phyloP scores from a whole-genome alignment of 2,888 invertebrate genomes.

The Seira sanloemensis region DNA sequence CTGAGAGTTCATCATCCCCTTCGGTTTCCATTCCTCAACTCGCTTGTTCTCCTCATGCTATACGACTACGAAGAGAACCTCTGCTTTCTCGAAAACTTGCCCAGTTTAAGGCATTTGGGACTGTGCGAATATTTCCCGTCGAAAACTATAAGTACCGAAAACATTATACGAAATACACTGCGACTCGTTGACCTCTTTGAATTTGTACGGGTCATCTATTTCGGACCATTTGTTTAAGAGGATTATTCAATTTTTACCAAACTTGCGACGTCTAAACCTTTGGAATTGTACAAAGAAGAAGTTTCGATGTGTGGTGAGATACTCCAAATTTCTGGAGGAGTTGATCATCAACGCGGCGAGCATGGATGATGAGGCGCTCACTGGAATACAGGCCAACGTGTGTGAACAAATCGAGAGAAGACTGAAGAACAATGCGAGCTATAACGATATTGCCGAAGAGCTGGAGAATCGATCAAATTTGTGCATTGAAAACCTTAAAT shows the following conservation, averaged over 20 bases:
- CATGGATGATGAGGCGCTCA: constrained; percentile 65
- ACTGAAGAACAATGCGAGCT: constrained; percentile 59
- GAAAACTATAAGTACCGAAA: constrained; percentile 58
- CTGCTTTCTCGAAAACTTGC: constrained; percentile 59
- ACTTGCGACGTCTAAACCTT: constrained; percentile 55
- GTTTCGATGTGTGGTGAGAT: constrained; percentile 53
- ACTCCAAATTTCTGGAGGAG: constrained; percentile 56
- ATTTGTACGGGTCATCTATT: constrained; percentile 63
- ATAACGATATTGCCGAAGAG: constrained; percentile 29
- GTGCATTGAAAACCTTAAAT: constrained; percentile 55
- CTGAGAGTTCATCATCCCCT: constrained; percentile 64
- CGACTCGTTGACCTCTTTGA: constrained; percentile 45
- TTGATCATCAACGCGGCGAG: constrained; percentile 58
- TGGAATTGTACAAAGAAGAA: constrained; percentile 66
- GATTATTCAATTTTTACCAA: constrained; percentile 51
- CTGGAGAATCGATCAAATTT: constrained; percentile 33
- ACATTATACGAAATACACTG: constrained; percentile 54
- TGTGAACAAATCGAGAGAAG: constrained; percentile 67
- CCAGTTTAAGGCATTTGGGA: constrained; percentile 53
- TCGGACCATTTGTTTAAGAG: constrained; percentile 61
- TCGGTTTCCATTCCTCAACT: constrained; percentile 45
- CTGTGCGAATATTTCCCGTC: constrained; percentile 67
- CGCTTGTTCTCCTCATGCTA: constrained; percentile 44
- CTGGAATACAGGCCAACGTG: constrained; percentile 52
- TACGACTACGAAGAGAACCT: constrained; percentile 68